Base-by-base conservation (phyloP, 2,888 invertebrate species). In the Hydrotaea cyrtoneurina region DNA sequence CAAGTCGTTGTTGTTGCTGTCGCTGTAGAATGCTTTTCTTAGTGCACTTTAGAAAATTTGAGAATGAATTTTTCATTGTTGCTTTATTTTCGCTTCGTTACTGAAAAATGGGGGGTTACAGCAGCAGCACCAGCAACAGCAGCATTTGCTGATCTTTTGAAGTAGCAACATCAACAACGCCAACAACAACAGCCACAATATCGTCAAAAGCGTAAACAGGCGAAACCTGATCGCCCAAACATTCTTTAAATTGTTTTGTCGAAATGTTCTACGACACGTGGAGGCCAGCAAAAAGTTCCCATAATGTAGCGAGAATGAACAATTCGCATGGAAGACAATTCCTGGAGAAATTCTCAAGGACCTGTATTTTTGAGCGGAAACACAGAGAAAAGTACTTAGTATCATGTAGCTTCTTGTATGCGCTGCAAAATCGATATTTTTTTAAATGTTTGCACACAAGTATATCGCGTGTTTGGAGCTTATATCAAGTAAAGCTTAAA, bases 171-270 rank as follows among this genome's bases (percentile, higher is more conserved):
- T 66, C 46, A 73, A 10, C 77, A 46, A 73, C 23, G 31, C 15
- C 21, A 71, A 71, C 69, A 71, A 43, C 39, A 62, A 26, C 36
- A 43, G 76, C 21, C 0, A 26, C 46, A 66, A 66, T 59, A 75
- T 21, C 39, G 55, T 26, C 19, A 15, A 74, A 62, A 82, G 77
- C 78, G 82, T 87, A 88, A 89, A 89, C 90, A 90, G 89, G 90
- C 90, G 90, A 90, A 91, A 91, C 91, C 90, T 89, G 90, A 89
- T 91, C 90, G 90, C 90, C 90, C 90, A 91, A 90, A 88, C 90
- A 91, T 91, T 91, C 90, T 90, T 91, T 57, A 87, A 85, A 89
- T 91, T 86, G 83, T 87, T 86, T 86, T 80, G 69, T 78, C 83
- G 72, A 77, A 59, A 77, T 75, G 80, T 76, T 53, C 50, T 76